These are phyloP conservation scores for Andrena marginata DNA, from an alignment of 2,888 invertebrate genomes.

Conservation along the genomic window DNA sequence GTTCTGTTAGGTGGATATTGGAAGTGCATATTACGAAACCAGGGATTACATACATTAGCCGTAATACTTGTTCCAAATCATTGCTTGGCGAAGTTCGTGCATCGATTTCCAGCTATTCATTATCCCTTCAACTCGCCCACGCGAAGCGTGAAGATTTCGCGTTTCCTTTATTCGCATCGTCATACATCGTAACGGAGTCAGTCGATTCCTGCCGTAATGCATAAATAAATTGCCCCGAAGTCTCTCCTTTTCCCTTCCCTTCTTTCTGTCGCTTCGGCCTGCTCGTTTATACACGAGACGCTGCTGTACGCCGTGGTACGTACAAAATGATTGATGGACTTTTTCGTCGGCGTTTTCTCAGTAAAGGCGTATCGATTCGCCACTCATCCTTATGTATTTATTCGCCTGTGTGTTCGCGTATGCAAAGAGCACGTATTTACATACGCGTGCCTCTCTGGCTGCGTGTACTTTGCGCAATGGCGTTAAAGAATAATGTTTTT, in stretches of 20 bases:
- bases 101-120: slow-evolving; percentile 16
- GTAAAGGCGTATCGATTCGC: slow-evolving; percentile 66
- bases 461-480: slow-evolving; percentile 5
- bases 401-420: slow-evolving; percentile 54
- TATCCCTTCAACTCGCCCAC: slow-evolving; percentile 12
- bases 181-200: slow-evolving; percentile 58
- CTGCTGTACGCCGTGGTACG: slow-evolving; percentile 13
- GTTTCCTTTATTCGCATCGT: slow-evolving; percentile 47
- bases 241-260: not conserved
- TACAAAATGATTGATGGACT: slow-evolving; percentile 76
- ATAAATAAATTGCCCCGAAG: slow-evolving; percentile 70
- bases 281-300: slow-evolving; percentile 10
- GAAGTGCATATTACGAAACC: too few relatives aligned
- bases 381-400: slow-evolving; percentile 69
- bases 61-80: not conserved
- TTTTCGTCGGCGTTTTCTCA: slow-evolving; percentile 69
- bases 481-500: slow-evolving; percentile 5
- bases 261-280: not conserved
- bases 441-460: slow-evolving; percentile 35
- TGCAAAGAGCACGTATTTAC: slow-evolving; percentile 50
- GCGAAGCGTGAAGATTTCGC: slow-evolving; percentile 31
- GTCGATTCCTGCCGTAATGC: slow-evolving; percentile 68
- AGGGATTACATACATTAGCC: too few relatives aligned
- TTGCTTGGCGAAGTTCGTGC: not conserved
- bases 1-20: too few relatives aligned